These are phyloP conservation scores for Theocolax elegans DNA, from an alignment of 1,140 invertebrate genomes.

Conservation along the genomic window DNA sequence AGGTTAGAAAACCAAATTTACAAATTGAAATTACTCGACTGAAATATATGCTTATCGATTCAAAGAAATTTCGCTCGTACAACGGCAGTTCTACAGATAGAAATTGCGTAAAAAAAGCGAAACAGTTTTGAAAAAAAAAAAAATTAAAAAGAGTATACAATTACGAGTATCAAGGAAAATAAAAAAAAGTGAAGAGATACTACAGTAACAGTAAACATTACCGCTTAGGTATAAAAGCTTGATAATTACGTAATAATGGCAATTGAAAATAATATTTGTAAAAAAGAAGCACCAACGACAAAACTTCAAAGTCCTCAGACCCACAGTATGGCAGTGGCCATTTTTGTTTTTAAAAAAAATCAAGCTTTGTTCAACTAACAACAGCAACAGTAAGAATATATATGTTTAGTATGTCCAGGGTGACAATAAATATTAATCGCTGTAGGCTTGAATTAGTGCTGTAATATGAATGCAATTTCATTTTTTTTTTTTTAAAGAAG, in stretches of 20 bases:
- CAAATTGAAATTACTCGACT: no score
- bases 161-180: no score
- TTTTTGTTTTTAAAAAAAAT: no score
- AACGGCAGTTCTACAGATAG: no score
- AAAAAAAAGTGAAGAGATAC: background rate
- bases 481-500: no score
- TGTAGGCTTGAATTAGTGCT: slow-evolving; percentile 51
- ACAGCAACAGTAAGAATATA: background rate
- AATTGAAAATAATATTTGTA: background rate
- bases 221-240: background rate
- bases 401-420: background rate
- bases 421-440: slow-evolving; percentile 37
- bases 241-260: no score
- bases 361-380: slow-evolving; percentile 4
- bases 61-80: no score
- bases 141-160: no score
- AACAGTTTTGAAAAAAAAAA: no score
- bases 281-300: background rate
- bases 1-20: no score
- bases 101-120: no score
- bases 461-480: slow-evolving; percentile 57
- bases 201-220: background rate
- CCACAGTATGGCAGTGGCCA: slow-evolving; percentile 29
- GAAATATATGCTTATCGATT: no score
- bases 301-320: slow-evolving; percentile 22